Evolutionary conservation across 1,140 invertebrate species (phyloP), one percentile per base, ranked within the genome.

Genomic region (Drosophila kurseongensis): DNA sequence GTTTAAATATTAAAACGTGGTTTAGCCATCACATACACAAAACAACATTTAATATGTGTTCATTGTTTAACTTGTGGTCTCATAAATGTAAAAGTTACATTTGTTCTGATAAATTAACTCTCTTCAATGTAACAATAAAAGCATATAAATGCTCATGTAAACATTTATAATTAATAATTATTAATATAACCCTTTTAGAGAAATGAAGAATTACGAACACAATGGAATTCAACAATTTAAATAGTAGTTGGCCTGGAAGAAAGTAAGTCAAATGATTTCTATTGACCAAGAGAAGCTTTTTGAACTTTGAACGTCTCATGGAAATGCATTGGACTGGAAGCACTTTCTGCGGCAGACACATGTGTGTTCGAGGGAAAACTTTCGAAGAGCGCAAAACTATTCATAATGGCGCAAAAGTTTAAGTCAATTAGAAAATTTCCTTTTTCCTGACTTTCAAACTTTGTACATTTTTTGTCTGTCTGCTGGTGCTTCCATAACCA

Each of bases 391-490:
- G 41, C 42, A 40, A 23, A 23, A 23, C 23, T 78, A 84, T 59
- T 67, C 80, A 83, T 67, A 80, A 84, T 63, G 55, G 16, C 40
- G 16, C 42, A 41, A 77, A 80, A 65, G 63, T 71, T 69, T 27
- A 62, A 85, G 58, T 85, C 78, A 85, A 85, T 85, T 85, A 78
- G 77, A 69, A 74, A 61, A 85, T 85, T 77, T 85, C 47, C 63
- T 71, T 67, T 68, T 60, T 40, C 40, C 48, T 57, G 56, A 47
- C 51, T 66, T 57, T 69, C 27, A 16, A 83, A 79, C 75, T 71
- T 80, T 76, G 54, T 56, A 16, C 40, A 51, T 66, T 67, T 60
- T 36, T 65, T 42, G 54, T 16, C 44, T 40, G 38, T 66, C 14
- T 36, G 65, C 29, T 23, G 7, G 56, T 36, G 42, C 55, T 62